phyloP scores from a whole-genome alignment of 2,113 vertebrate genomes.

The Chamaetylas fuelleborni region DNA sequence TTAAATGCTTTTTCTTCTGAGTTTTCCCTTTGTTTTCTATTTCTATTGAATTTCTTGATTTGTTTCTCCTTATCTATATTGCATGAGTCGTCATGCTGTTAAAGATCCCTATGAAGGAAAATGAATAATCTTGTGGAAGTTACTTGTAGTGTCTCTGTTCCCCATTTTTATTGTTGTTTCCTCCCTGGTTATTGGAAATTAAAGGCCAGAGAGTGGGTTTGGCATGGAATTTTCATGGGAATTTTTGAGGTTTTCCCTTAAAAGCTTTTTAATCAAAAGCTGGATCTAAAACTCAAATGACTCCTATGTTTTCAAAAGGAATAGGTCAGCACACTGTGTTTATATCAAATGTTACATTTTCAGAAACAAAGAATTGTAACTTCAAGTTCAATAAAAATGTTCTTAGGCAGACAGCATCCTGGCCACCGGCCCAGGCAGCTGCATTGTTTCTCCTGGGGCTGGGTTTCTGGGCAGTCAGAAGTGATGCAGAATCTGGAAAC shows the following conservation, averaged over 20 bases:
- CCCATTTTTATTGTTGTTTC: not conserved
- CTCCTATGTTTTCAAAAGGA: not conserved
- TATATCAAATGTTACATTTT: slow-evolving; percentile 17
- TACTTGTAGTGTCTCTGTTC: not conserved
- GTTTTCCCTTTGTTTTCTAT: not conserved
- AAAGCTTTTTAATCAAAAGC: slow-evolving; percentile 46
- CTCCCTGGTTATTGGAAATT: slow-evolving; percentile 1
- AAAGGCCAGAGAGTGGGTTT: slow-evolving; percentile 13
- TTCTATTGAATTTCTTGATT: slow-evolving; percentile 9
- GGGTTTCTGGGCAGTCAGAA: slow-evolving; percentile 42
- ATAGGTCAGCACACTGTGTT: slow-evolving; percentile 1
- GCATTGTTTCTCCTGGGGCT: not conserved
- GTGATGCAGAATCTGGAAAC: slow-evolving; percentile 20
- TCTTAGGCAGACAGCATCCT: slow-evolving; percentile 28
- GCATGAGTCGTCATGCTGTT: not conserved
- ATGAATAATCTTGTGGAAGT: not conserved
- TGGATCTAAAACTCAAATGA: slow-evolving; percentile 1
- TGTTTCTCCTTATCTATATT: slow-evolving; percentile 28
- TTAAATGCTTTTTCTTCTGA: not conserved
- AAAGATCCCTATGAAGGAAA: slow-evolving; percentile 3
- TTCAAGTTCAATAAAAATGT: slow-evolving; percentile 42
- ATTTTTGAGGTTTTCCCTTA: not conserved
- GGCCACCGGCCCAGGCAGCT: slow-evolving; percentile 45
- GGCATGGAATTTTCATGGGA: not conserved
- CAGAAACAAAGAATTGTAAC: slow-evolving; percentile 37